A percentile compares a stretch with the other conserved stretches of the same genome.
Evolutionary conservation across 2,797 vertebrate genomes (phyloP).

Genomic region (Rhadinocentrus ornatus): DNA sequence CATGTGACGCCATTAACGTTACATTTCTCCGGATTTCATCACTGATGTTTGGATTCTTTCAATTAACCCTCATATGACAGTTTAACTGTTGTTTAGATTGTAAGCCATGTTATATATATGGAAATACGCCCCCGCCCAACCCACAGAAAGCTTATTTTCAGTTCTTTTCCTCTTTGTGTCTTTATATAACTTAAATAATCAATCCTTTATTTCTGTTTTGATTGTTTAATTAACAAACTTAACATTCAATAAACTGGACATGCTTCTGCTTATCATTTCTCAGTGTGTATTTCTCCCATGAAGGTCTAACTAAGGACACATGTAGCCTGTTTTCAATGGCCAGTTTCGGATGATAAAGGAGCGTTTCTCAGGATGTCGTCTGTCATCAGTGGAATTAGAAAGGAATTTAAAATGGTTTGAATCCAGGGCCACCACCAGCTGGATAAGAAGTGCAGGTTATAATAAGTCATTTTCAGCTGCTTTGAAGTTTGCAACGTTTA

Average conservation of each 20-base stretch:
- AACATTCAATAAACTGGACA: not conserved
- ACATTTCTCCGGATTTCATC: not conserved
- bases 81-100: slow-evolving; percentile 2
- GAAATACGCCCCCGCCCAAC: not conserved
- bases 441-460: slow-evolving; percentile 9
- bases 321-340: not conserved
- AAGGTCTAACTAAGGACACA: not conserved
- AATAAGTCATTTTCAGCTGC: slow-evolving; percentile 13
- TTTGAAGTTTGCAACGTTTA: slow-evolving; percentile 3
- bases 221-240: not conserved
- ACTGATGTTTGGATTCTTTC: not conserved
- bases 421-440: not conserved
- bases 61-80: not conserved
- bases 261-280: too few relatives aligned
- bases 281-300: not conserved
- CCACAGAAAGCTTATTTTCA: not conserved
- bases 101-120: not conserved
- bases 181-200: not conserved
- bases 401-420: slow-evolving; percentile 26
- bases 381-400: slow-evolving; percentile 2
- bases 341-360: not conserved
- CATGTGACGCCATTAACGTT: not conserved
- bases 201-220: not conserved
- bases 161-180: not conserved
- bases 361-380: slow-evolving; percentile 1